phyloP scores from a whole-genome alignment of 1,140 invertebrate genomes.

The Archivesica marissinica region DNA sequence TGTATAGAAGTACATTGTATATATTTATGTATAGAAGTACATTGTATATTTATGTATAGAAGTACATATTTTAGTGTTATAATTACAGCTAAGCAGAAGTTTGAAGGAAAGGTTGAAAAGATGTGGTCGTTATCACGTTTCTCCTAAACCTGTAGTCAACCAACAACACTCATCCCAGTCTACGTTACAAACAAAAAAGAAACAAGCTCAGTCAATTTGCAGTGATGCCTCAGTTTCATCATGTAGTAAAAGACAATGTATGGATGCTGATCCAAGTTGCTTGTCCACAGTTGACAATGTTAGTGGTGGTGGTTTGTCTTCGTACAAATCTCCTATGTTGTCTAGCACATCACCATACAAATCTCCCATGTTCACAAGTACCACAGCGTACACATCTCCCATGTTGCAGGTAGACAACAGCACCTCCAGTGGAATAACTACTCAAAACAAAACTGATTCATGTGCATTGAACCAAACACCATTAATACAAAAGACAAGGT shows the following conservation, averaged over 20 bases:
- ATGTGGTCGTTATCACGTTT: slow-evolving; percentile 77
- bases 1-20: too few species aligned
- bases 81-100: slow-evolving; percentile 74
- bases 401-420: not conserved
- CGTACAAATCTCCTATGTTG: not conserved
- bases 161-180: not conserved
- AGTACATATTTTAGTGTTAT: too few species aligned
- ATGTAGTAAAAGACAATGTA: not conserved
- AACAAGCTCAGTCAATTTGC: not conserved
- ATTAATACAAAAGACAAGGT: not conserved
- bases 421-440: not conserved
- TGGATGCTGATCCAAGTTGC: not conserved
- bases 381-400: not conserved
- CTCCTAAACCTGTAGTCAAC: slow-evolving; percentile 47
- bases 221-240: not conserved
- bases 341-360: not conserved
- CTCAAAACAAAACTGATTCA: not conserved
- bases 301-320: not conserved
- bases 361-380: not conserved
- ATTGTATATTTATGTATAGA: too few species aligned
- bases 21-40: too few species aligned
- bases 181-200: not conserved
- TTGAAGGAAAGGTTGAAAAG: slow-evolving; percentile 75
- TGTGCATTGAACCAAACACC: not conserved
- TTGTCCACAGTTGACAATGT: not conserved